Evolutionary conservation across 2,888 invertebrate species (phyloP), one percentile per base, ranked within the genome.

Genomic region (Pharmacophagus antenor): DNA sequence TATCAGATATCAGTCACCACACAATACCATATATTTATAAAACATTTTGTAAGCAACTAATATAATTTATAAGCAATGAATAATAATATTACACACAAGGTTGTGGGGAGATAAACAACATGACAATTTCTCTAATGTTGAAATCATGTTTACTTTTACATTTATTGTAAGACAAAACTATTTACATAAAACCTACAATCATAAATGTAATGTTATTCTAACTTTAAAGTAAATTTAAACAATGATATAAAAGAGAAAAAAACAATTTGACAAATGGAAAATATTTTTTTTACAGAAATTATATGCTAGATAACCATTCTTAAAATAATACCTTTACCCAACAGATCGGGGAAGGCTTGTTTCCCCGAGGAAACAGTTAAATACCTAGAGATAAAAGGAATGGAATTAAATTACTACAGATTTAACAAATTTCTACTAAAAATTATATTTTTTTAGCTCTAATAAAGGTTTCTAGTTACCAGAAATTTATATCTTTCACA

Each of bases 381-480:
- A 73, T 75, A 80, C 76, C 78, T 83, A 84, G 79, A 82, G 3
- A 77, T n/a, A 79, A 73, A 80, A 88, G 88, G 88, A 88, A 88
- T 88, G 88, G 82, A 85, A 81, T 80, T 73, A 73, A 77, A 76
- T 73, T 71, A 75, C 71, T 73, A 74, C 18, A 17, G 70, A 70
- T 70, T 76, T 69, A 74, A 74, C 71, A 73, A 78, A 76, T 71
- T 73, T 71, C 71, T 74, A 72, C 63, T 68, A 67, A 65, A n/a
- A 60, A 46, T 49, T 58, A 46, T 25, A 58, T 25, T 23, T 54
- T 64, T 53, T 58, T 49, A 25, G 46, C 15, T 15, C 53, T 56
- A 61, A 66, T 56, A 62, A 58, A 53, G 44, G 27, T 51, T 54
- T 37, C 27, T 52, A 47, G 25, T 51, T 54, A 44, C 27, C 56